Base-by-base conservation (phyloP, 2,888 invertebrate species). In the Amblyjoppa proteus region DNA sequence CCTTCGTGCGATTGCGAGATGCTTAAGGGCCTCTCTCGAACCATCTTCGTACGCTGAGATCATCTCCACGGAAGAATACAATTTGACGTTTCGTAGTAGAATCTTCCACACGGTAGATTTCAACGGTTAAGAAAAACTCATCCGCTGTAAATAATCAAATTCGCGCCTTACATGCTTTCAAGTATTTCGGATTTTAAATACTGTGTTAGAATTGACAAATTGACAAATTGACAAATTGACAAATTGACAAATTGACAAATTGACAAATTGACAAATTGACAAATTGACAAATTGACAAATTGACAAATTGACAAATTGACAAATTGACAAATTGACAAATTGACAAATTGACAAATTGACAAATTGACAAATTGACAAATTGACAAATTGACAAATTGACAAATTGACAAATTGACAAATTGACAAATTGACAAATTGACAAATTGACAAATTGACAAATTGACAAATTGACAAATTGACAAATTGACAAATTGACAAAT, bases 11-110 rank as follows among this genome's bases (percentile, higher is more conserved):
- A 31, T 31, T 7, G 16, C 11, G 7, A 64, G 31, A 34, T 6
- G 28, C 61, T 64, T 64, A 64, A 64, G 61, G 31, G 61, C 31
- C 61, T 16, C 61, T 61, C 16, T 34, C n/a, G 34, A 64, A 31
- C 6, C 28, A 64, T 68, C 41, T 68, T 11, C 3, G 41, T 20
- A 20, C 68, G 25, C 38, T 41, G 41, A 68, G 41, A 41, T 68
- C 38, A 68, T 68, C 41, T 20, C 38, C 13, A 66, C 34, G 6
- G 66, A 66, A 34, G n/a, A 66, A 20, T 38, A 38, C 3, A 9
- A 66, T 66, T 61, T 13, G 11, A 13, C 28, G 11, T 5, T 61
- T 53, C 53, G 20, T 9, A 53, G 20, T 53, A 20, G 16, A n/a
- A 53, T 53, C 51, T 53, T 53, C 51, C 13, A 5, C 3, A n/a